A percentile compares a stretch with the other conserved stretches of the same genome.
phyloP scores from a whole-genome alignment of 2,888 invertebrate genomes.

The Polydrusus pterygomalis region DNA sequence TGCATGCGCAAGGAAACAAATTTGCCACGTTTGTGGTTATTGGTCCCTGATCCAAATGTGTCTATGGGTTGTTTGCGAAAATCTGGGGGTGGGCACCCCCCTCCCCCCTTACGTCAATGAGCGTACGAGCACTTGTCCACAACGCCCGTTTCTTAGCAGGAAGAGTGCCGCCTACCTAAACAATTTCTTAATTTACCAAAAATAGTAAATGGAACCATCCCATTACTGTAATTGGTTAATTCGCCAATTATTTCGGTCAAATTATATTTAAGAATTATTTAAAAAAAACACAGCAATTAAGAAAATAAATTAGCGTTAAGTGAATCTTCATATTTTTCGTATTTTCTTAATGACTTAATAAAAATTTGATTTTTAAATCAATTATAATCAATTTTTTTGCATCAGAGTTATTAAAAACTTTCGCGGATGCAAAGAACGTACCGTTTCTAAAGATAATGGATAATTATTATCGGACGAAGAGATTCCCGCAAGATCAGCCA shows the following conservation, averaged over 20 bases:
- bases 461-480: too few species aligned
- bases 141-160: background rate
- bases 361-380: background rate
- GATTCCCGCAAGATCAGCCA: too few species aligned
- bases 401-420: background rate
- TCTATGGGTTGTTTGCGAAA: too few species aligned
- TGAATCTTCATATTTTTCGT: conserved; percentile 27
- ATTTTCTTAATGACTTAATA: conserved; percentile 25
- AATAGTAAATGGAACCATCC: background rate
- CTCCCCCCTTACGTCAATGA: too few species aligned
- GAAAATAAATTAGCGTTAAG: conserved; percentile 18
- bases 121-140: too few species aligned
- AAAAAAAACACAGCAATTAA: conserved; percentile 4
- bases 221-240: conserved; percentile 17
- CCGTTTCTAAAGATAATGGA: too few species aligned
- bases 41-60: too few species aligned
- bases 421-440: background rate
- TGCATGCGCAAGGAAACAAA: too few species aligned
- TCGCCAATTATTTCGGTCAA: conserved; percentile 36
- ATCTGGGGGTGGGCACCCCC: too few species aligned
- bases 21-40: too few species aligned
- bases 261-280: conserved; percentile 12
- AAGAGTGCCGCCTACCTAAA: background rate
- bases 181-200: background rate
- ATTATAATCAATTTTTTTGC: background rate